phyloP scores from a whole-genome alignment of 2,888 invertebrate species.

The Camponotus fellah region DNA sequence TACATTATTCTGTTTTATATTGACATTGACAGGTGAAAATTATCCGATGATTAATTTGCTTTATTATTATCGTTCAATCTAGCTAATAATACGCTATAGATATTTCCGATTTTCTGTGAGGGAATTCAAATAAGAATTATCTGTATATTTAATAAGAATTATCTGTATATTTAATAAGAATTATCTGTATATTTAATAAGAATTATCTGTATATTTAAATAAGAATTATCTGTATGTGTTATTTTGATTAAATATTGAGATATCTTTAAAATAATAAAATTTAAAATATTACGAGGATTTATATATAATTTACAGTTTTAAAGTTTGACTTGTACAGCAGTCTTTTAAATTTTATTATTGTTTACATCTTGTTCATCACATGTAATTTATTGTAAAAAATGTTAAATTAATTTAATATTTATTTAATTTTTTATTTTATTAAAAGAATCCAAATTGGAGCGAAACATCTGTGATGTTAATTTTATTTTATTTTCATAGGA shows the following conservation, averaged over 20 bases:
- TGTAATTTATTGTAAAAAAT: too few species aligned
- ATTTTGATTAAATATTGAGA: slow-evolving; percentile 2
- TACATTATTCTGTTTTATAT: slow-evolving; percentile 21
- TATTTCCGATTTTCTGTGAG: slow-evolving; percentile 1
- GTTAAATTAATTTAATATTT: too few species aligned
- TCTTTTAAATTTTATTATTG: too few species aligned
- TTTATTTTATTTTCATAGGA: too few species aligned
- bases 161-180: neutral
- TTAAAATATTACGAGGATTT: neutral
- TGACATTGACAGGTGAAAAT: slow-evolving; percentile 34
- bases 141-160: neutral
- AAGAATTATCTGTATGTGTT: neutral
- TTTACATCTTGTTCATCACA: too few species aligned
- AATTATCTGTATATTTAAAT: neutral
- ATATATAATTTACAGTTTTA: too few species aligned
- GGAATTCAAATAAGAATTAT: slow-evolving; percentile 14
- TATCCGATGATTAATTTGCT: slow-evolving; percentile 19
- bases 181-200: slow-evolving; percentile 3
- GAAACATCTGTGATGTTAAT: too few species aligned
- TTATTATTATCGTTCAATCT: slow-evolving; percentile 6
- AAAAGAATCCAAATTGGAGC: too few species aligned
- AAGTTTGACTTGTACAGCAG: too few species aligned
- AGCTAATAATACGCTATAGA: neutral
- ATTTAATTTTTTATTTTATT: too few species aligned
- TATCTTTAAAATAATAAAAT: neutral